These are phyloP conservation scores for Spondyliosoma cantharus DNA, from an alignment of 2,797 vertebrate species.

Conservation along the genomic window DNA sequence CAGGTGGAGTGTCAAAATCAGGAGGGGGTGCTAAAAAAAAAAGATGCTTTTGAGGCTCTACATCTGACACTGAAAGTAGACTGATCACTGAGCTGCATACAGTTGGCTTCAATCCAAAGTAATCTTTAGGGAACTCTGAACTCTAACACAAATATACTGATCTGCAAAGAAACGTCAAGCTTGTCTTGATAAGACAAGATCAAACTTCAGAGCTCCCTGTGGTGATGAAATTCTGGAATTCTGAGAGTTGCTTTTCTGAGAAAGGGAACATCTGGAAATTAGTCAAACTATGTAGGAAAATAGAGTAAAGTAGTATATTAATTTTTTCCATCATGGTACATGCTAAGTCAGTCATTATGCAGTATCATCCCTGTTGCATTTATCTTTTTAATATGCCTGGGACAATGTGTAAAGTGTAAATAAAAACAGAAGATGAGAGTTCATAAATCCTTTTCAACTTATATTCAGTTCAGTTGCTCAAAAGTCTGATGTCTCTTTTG, in stretches of 20 bases:
- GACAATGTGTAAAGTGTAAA: too few relatives aligned
- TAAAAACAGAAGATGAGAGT: too few relatives aligned
- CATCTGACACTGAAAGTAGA: constrained; percentile 16
- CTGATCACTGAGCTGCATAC: neutral
- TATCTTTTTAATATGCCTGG: neutral
- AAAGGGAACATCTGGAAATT: constrained; percentile 3
- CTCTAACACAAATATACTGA: constrained; percentile 39
- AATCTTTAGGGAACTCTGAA: constrained; percentile 24
- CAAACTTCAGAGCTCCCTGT: neutral
- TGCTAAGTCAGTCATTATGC: neutral
- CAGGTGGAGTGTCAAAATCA: neutral
- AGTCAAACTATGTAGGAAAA: neutral
- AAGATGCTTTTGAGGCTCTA: neutral
- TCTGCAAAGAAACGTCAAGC: constrained; percentile 16
- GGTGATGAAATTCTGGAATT: neutral
- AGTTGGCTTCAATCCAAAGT: constrained; percentile 38
- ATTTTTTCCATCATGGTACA: neutral
- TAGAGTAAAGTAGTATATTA: neutral
- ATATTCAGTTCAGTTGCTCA: neutral
- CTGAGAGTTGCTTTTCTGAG: neutral
- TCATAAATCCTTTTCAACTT: too few relatives aligned
- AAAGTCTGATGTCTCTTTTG: too few relatives aligned
- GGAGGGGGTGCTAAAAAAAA: neutral
- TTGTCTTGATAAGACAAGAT: neutral
- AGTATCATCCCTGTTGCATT: neutral